Evolutionary conservation across 2,888 invertebrate species (phyloP).

Genomic region (Cheiracanthium punctorium): DNA sequence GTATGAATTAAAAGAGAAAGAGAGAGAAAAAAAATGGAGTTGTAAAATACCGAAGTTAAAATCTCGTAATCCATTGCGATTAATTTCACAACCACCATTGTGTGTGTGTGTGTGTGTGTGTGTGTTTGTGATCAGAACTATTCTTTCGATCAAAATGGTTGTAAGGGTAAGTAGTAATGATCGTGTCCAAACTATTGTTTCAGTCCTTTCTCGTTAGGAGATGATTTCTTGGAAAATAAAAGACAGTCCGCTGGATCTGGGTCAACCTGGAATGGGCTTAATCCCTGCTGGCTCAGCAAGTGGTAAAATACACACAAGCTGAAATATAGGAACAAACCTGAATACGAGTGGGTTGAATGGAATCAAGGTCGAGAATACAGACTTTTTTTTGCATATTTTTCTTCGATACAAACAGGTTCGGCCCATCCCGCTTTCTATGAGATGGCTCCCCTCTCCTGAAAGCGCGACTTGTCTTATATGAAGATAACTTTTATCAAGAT

Average conservation of each 20-base stretch:
- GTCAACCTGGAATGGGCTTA: slow-evolving; percentile 31
- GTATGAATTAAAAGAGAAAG: slow-evolving; percentile 38
- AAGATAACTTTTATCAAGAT: slow-evolving; percentile 12
- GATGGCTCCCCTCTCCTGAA: background rate
- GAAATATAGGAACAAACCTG: slow-evolving; percentile 30
- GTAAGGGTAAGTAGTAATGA: slow-evolving; percentile 45
- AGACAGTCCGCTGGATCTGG: slow-evolving; percentile 24
- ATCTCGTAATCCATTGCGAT: slow-evolving; percentile 62
- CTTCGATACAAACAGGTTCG: slow-evolving; percentile 57
- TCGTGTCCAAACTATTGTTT: slow-evolving; percentile 57
- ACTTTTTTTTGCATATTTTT: slow-evolving; percentile 3
- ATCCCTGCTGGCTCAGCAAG: slow-evolving; percentile 49
- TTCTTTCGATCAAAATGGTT: slow-evolving; percentile 46
- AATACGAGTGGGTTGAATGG: slow-evolving; percentile 36
- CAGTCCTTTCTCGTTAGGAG: slow-evolving; percentile 35
- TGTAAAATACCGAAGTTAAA: slow-evolving; percentile 35
- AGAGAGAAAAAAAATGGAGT: slow-evolving; percentile 22
- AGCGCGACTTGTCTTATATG: background rate
- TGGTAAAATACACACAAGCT: slow-evolving; percentile 37
- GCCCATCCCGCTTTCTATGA: slow-evolving; percentile 33
- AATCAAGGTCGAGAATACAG: slow-evolving; percentile 58
- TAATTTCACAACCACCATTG: slow-evolving; percentile 49
- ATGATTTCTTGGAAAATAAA: background rate
- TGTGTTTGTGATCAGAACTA: slow-evolving; percentile 60
- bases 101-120: too few relatives aligned